These are phyloP conservation scores for Pocillopora verrucosa DNA, from an alignment of 64 coral and sea anemone species.

Conservation along the genomic window DNA sequence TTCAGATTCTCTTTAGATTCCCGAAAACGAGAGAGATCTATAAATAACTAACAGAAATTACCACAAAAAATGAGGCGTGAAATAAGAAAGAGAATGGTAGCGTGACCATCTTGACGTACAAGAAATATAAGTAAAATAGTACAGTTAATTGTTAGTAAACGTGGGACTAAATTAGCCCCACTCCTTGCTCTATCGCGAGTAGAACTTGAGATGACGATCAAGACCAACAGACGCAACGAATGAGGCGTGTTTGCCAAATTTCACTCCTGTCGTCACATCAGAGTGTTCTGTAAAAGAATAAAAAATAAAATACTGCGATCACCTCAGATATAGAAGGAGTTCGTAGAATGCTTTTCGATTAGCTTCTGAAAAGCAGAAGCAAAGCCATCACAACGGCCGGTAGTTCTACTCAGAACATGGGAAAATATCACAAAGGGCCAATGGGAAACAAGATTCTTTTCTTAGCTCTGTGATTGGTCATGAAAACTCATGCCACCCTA, in stretches of 20 bases:
- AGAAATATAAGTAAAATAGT: not conserved
- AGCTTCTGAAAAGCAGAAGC: not conserved
- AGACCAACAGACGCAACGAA: slow-evolving; percentile 86
- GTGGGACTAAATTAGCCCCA: not conserved
- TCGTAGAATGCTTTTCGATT: too few species aligned
- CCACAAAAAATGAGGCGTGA: too few species aligned
- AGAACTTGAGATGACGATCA: slow-evolving; percentile 98
- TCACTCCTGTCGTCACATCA: slow-evolving; percentile 84
- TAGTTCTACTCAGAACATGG: too few species aligned
- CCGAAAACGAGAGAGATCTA: too few species aligned
- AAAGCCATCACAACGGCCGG: not conserved
- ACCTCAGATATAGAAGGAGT: not conserved
- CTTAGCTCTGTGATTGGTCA: too few species aligned
- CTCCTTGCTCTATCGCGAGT: slow-evolving; percentile 29
- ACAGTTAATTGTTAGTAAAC: not conserved
- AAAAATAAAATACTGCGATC: not conserved
- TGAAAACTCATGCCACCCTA: too few species aligned
- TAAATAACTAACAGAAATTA: too few species aligned
- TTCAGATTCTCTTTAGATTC: too few species aligned
- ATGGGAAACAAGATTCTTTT: too few species aligned
- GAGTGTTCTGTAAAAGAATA: slow-evolving; percentile 74
- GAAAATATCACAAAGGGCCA: too few species aligned
- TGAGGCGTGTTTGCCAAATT: slow-evolving; percentile 90
- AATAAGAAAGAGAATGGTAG: too few species aligned
- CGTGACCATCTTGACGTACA: too few species aligned